phyloP scores from a whole-genome alignment of 1,140 invertebrate genomes.

The Euura lappo region DNA sequence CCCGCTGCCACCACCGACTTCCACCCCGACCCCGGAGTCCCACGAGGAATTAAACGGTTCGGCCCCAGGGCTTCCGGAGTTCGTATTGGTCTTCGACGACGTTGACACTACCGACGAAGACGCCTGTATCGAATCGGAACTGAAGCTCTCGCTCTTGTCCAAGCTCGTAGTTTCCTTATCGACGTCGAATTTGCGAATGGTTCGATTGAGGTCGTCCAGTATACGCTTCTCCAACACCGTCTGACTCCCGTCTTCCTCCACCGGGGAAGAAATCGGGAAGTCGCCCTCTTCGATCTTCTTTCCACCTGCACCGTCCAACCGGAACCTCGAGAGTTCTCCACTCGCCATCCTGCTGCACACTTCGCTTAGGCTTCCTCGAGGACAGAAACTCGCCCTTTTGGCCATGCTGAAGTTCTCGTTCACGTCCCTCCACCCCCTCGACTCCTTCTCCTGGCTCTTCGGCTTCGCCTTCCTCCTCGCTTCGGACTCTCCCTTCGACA shows the following conservation, averaged over 20 bases:
- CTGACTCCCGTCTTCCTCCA: slow-evolving; percentile 3
- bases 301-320: neutral
- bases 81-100: neutral
- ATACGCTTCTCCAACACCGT: slow-evolving; percentile 42
- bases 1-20: slow-evolving; percentile 52
- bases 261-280: neutral
- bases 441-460: neutral
- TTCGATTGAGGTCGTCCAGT: slow-evolving; percentile 49
- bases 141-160: slow-evolving; percentile 38
- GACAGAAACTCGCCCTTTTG: slow-evolving; percentile 26
- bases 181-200: slow-evolving; percentile 51
- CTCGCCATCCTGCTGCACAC: neutral
- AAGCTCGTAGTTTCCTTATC: slow-evolving; percentile 21
- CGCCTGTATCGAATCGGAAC: slow-evolving; percentile 46
- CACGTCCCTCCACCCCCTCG: neutral
- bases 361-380: neutral
- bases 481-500: slow-evolving; percentile 28
- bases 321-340: neutral
- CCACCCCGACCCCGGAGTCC: slow-evolving; percentile 53
- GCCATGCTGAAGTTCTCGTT: slow-evolving; percentile 48
- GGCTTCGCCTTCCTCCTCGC: neutral
- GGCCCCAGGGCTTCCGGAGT: slow-evolving; percentile 9
- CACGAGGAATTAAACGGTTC: slow-evolving; percentile 52
- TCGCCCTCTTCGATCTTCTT: neutral
- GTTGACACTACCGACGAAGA: no score